Percentiles rank a stretch among this genome's conserved stretches.
Conservation (phyloP, 2,113 vertebrate genomes). For the Sander lucioperca region DNA sequence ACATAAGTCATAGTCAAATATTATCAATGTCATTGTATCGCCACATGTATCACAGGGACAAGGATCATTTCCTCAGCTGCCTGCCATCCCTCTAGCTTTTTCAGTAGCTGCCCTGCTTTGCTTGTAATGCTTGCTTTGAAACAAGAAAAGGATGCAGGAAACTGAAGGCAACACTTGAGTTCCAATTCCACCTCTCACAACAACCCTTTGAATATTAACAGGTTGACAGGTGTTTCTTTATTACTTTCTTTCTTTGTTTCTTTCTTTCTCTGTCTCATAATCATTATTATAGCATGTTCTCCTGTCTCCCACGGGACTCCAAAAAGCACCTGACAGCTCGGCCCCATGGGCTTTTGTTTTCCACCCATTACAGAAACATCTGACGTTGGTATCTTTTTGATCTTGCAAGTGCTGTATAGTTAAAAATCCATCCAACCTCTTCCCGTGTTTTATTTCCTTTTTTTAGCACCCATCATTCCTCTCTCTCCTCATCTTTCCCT, state of each 20-base stretch:
- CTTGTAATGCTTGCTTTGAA: slow-evolving; percentile 43
- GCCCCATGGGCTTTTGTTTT: slow-evolving; percentile 26
- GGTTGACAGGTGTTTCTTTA: neutral
- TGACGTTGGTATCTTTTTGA: slow-evolving; percentile 70
- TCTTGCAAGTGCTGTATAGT: slow-evolving; percentile 42
- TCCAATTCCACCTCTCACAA: neutral
- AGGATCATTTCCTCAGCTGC: slow-evolving; percentile 18
- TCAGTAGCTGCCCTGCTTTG: slow-evolving; percentile 21
- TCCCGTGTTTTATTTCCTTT: slow-evolving; percentile 44
- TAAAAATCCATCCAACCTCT: slow-evolving; percentile 24
- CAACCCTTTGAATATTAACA: neutral
- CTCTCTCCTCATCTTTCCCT: slow-evolving; percentile 19
- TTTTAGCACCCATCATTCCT: slow-evolving; percentile 7
- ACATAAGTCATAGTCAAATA: too few relatives aligned
- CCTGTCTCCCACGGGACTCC: slow-evolving; percentile 35
- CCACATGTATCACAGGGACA: neutral
- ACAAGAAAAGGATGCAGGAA: neutral
- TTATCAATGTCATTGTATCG: neutral
- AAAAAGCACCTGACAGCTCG: neutral
- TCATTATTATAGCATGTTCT: slow-evolving; percentile 19
- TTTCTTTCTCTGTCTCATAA: slow-evolving; percentile 4
- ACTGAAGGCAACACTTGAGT: slow-evolving; percentile 5
- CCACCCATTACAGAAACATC: slow-evolving; percentile 52
- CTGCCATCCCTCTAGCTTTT: slow-evolving; percentile 11
- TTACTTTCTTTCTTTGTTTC: neutral